A percentile compares a stretch with the other conserved stretches of the same genome.
Conservation (phyloP, 23 tunicate genomes). For the Corella eumyota region DNA sequence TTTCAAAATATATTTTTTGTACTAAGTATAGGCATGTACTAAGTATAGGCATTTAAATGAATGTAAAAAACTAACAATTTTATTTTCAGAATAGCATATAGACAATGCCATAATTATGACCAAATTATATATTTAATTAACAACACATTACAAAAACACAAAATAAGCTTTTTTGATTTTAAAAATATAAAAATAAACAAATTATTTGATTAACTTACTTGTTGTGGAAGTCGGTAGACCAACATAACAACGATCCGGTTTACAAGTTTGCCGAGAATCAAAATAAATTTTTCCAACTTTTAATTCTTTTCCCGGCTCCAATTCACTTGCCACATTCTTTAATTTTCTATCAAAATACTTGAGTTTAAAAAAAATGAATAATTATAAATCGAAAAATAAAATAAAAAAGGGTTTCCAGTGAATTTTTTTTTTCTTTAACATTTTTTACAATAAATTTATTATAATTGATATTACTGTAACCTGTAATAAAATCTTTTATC, state of each 20-base stretch:
- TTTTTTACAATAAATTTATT: background rate
- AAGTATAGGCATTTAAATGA: no score
- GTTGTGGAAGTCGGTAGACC: constrained; percentile 87
- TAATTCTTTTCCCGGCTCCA: constrained; percentile 46
- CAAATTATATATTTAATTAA: no score
- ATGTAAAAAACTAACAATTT: no score
- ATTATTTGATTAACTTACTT: no score
- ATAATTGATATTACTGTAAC: constrained; percentile 8
- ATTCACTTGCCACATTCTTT: constrained; percentile 44
- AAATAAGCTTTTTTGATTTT: no score
- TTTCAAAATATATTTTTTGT: no score
- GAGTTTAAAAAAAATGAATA: background rate
- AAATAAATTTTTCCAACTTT: constrained; percentile 76
- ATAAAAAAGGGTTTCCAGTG: background rate
- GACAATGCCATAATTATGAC: no score
- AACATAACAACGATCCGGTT: constrained; percentile 79
- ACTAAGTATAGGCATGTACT: no score
- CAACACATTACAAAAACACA: no score
- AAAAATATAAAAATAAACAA: no score
- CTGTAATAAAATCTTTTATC: constrained; percentile 66
- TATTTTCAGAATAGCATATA: no score
- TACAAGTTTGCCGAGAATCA: constrained; percentile 63
- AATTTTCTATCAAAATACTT: constrained; percentile 29
- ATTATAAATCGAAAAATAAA: background rate
- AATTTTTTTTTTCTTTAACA: background rate